Base-by-base conservation (phyloP, 2,797 vertebrate species). In the Labroides dimidiatus region DNA sequence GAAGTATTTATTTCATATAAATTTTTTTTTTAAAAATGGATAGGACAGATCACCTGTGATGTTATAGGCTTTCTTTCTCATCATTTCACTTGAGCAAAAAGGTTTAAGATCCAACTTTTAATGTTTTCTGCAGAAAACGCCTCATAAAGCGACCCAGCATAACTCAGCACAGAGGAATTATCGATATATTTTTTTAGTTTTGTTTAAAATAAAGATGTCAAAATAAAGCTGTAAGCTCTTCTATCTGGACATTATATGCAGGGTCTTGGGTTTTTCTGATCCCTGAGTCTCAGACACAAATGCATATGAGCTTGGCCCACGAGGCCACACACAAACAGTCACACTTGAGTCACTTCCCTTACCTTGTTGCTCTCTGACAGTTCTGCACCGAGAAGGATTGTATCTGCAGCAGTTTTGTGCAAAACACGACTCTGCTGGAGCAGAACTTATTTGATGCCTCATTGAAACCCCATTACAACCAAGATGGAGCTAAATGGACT, bases 401-500 rank as follows among this genome's bases (percentile, higher is more conserved):
- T 48, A 69, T 80, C 78, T 81, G 79, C 77, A 39, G 53, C 56
- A 51, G 58, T 47, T 77, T 84, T 84, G 73, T 85, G 82, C 82
- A 78, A 83, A 89, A 75, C 71, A 10, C 72, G 69, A 68, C 78
- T 83, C 76, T 78, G 60, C 64, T 85, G 65, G 37, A 78, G 87
- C 77, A 83, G 87, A 93, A 80, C 88, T 90, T 87, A 91, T 90
- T 90, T 92, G 90, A 85, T 82, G 85, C 81, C 84, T 91, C 91
- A 92, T 90, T 92, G 88, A 86, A 90, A 86, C 68, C 77, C 80
- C 70, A 88, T 93, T 88, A 92, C 66, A 72, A 80, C 80, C 73
- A 73, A 50, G 74, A 74, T 65, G 66, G 80, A 89, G 63, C 70
- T 66, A 81, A 90, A 88, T 87, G 69, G 84, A 80, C 75, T 71